phyloP scores from a whole-genome alignment of 2,888 invertebrate genomes.

The Dorcus hopei region DNA sequence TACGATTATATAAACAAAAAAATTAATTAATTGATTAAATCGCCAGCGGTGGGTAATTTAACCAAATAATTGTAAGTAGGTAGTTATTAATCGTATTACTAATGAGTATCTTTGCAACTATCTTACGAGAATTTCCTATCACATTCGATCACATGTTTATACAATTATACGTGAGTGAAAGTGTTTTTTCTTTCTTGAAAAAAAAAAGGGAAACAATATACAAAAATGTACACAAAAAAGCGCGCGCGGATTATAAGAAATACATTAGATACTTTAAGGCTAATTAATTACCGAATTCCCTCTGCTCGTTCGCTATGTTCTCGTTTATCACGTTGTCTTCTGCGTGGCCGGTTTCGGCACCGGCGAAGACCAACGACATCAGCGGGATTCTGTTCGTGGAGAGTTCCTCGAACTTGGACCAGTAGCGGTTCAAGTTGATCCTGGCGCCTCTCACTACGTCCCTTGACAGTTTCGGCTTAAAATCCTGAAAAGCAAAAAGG shows the following conservation, averaged over 20 bases:
- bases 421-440: constrained; percentile 64
- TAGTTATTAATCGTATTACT: too few species aligned
- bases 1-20: too few species aligned
- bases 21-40: too few species aligned
- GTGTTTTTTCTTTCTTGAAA: too few species aligned
- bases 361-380: constrained; percentile 42
- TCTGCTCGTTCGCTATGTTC: constrained; percentile 58
- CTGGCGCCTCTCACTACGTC: constrained; percentile 57
- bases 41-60: too few species aligned
- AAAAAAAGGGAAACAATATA: too few species aligned
- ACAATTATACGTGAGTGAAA: too few species aligned
- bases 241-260: constrained; percentile 6
- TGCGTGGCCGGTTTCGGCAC: constrained; percentile 46
- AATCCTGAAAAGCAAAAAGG: constrained; percentile 50
- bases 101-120: too few species aligned
- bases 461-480: constrained; percentile 57
- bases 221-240: constrained; percentile 6
- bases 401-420: constrained; percentile 61
- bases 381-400: constrained; percentile 39
- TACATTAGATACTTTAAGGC: constrained; percentile 1
- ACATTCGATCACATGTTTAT: too few species aligned
- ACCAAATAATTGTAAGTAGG: too few species aligned
- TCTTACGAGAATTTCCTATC: too few species aligned
- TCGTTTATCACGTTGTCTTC: constrained; percentile 54
- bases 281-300: not conserved